Percentiles rank a stretch among this genome's conserved stretches.
phyloP scores from a whole-genome alignment of 2,888 invertebrate species.

The Neoascia interrupta region DNA sequence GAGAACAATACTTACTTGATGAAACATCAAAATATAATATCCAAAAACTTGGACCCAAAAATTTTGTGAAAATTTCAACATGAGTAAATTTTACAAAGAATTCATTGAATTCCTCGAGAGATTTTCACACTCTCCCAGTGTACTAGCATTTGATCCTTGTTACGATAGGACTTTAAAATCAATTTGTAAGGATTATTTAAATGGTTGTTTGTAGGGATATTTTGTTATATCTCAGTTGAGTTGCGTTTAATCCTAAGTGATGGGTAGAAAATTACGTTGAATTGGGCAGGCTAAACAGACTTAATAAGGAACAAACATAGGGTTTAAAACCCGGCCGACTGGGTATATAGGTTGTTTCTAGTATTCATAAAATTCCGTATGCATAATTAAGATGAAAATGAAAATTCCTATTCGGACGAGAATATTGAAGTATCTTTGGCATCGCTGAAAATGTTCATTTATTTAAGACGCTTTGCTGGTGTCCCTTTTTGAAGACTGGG shows the following conservation, averaged over 20 bases:
- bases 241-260: slow-evolving; percentile 50
- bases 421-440: not conserved
- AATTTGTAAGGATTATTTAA: slow-evolving; percentile 64
- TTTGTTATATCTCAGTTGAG: slow-evolving; percentile 40
- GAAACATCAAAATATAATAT: slow-evolving; percentile 45
- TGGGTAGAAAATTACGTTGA: slow-evolving; percentile 44
- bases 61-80: not conserved
- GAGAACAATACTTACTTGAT: slow-evolving; percentile 38
- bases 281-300: slow-evolving; percentile 40
- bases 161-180: slow-evolving; percentile 60
- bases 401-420: slow-evolving; percentile 21
- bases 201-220: slow-evolving; percentile 16
- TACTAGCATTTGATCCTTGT: slow-evolving; percentile 50
- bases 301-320: slow-evolving; percentile 21
- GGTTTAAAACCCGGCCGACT: not conserved
- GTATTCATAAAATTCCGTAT: slow-evolving; percentile 10
- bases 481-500: not conserved
- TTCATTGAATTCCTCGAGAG: slow-evolving; percentile 25
- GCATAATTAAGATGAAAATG: slow-evolving; percentile 37
- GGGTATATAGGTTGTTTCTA: not conserved
- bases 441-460: slow-evolving; percentile 6
- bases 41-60: slow-evolving; percentile 22
- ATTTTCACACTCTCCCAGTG: slow-evolving; percentile 42
- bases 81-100: slow-evolving; percentile 1
- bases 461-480: slow-evolving; percentile 24